Base-by-base conservation (phyloP, 2,797 vertebrate species). In the Propithecus deckenii region DNA sequence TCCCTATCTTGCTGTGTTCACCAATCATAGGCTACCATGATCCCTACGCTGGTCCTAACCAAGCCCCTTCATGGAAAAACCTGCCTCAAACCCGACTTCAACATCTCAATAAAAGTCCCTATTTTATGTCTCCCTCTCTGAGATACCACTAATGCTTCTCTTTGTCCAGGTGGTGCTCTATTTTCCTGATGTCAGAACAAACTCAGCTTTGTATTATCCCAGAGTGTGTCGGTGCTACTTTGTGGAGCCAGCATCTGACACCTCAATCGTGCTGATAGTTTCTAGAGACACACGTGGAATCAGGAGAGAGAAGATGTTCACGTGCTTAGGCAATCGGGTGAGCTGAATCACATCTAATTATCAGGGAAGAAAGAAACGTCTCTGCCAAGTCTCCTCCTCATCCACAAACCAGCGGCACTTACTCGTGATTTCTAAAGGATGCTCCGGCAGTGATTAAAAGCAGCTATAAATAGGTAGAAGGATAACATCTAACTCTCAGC, bases 331-430 rank as follows among this genome's bases (percentile, higher is more conserved):
- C 4, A 69, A 9, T 28, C 35, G 41, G 28, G 18, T 35, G n/a
- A 81, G 4, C 72, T 55, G 32, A 41, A 10, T 41, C 15, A 22
- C 28, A 23, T 43, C 48, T 52, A 30, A 79, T 22, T 52, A 20
- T 46, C 69, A 87, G 18, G 59, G 50, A 95, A 52, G 52, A 35
- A 11, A 22, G 7, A 14, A 46, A 18, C 22, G 13, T 10, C 1
- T 18, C 17, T 15, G 4, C 20, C 41, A 38, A 30, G 25, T 30
- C 35, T 0, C 28, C 3, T 2, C 67, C 13, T 23, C 0, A 14
- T 10, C 9, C 8, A 18, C 14, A 52, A 17, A 23, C 35, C 52
- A 78, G 22, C 18, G 78, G 18, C 1, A 0, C 7, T n/a, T 32
- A 28, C 41, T 61, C 20, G 0, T 3, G 17, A 57, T 48, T 86